Conservation (phyloP, 2,888 invertebrate genomes). For the Mesochorus sp. region DNA sequence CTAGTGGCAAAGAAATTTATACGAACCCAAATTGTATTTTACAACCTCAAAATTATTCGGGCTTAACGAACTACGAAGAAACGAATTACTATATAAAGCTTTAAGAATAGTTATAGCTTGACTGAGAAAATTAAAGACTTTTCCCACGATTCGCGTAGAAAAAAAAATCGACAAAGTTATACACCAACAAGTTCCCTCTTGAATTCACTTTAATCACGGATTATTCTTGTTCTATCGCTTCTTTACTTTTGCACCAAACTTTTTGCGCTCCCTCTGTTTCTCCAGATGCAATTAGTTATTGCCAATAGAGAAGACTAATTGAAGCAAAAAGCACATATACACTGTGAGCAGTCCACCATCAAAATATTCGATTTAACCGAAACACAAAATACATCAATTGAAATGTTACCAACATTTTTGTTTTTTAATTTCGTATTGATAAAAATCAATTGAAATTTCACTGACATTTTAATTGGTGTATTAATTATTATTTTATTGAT, state of each 20-base stretch:
- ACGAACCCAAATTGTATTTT: too few relatives aligned
- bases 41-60: not conserved
- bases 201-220: conserved; percentile 18
- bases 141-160: not conserved
- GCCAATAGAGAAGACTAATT: conserved; percentile 27
- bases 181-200: not conserved
- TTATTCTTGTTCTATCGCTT: conserved; percentile 20
- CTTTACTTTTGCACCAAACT: conserved; percentile 9
- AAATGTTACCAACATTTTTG: too few relatives aligned
- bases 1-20: too few relatives aligned
- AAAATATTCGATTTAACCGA: not conserved
- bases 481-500: too few relatives aligned
- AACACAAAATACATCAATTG: too few relatives aligned
- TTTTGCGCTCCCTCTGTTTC: not conserved
- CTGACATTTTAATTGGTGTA: too few relatives aligned
- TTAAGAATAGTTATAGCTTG: too few relatives aligned
- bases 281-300: conserved; percentile 14
- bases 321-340: not conserved
- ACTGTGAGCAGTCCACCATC: not conserved
- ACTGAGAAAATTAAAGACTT: conserved; percentile 1
- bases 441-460: too few relatives aligned
- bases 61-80: not conserved
- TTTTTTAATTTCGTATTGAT: too few relatives aligned
- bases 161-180: conserved; percentile 13
- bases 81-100: too few relatives aligned